Percentiles rank a stretch among this genome's conserved stretches.
These are phyloP conservation scores for Nemurella pictetii DNA, from an alignment of 2,888 invertebrate species.

Conservation along the genomic window DNA sequence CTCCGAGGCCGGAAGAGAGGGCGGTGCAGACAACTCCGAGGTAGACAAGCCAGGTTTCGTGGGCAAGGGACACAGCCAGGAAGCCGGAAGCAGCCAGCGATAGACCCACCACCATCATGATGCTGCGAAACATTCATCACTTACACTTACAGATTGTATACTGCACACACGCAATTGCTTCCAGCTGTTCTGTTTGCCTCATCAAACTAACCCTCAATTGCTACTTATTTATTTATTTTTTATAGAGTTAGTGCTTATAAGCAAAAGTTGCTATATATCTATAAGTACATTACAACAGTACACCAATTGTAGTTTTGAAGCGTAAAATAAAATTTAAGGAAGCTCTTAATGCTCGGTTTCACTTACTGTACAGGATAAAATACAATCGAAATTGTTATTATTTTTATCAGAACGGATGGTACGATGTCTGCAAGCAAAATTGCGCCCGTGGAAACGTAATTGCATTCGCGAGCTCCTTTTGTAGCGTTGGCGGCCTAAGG, in stretches of 20 bases:
- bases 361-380: constrained; percentile 68
- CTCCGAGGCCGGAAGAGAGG: constrained; percentile 76
- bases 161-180: background rate
- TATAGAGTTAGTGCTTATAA: no score
- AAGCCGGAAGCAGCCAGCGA: constrained; percentile 64
- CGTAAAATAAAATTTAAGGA: no score
- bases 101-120: constrained; percentile 62
- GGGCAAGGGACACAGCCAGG: constrained; percentile 67
- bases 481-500: background rate
- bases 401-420: constrained; percentile 57
- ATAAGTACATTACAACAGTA: no score
- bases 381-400: constrained; percentile 55
- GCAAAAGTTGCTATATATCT: no score
- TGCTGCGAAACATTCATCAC: constrained; percentile 57
- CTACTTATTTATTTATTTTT: background rate
- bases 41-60: constrained; percentile 63
- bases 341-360: no score
- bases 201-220: background rate
- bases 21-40: constrained; percentile 74
- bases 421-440: constrained; percentile 59
- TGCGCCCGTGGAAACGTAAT: constrained; percentile 54
- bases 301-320: no score
- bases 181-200: background rate
- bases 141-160: background rate
- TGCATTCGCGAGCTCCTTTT: constrained; percentile 49